These are phyloP conservation scores for Albula goreensis DNA, from an alignment of 2,113 vertebrate genomes.

Conservation along the genomic window DNA sequence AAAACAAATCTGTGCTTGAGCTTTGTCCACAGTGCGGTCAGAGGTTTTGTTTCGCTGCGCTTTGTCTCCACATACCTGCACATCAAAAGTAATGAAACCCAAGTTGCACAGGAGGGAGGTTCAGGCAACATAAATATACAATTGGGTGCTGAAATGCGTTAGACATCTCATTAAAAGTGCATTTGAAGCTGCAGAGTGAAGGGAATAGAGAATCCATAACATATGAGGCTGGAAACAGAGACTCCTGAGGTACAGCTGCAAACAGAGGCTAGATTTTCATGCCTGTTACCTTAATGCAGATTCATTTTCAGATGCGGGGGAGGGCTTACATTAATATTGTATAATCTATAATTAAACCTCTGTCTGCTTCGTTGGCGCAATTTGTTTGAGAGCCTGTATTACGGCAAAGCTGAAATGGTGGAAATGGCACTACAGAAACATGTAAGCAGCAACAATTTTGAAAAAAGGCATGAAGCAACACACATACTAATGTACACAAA, in stretches of 20 bases:
- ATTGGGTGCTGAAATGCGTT: slow-evolving; percentile 18
- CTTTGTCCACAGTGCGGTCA: neutral
- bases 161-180: slow-evolving; percentile 22
- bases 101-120: neutral
- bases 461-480: neutral
- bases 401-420: neutral
- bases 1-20: neutral
- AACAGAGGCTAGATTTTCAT: slow-evolving; percentile 19
- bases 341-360: slow-evolving; percentile 21
- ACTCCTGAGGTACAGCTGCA: neutral
- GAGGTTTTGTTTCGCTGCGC: neutral
- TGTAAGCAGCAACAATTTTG: neutral
- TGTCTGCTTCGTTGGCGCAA: neutral
- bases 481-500: neutral
- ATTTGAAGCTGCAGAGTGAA: slow-evolving; percentile 6
- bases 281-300: slow-evolving; percentile 31
- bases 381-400: neutral
- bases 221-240: slow-evolving; percentile 8
- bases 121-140: neutral
- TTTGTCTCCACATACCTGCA: neutral
- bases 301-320: slow-evolving; percentile 12
- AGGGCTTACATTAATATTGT: slow-evolving; percentile 29
- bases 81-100: neutral
- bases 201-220: slow-evolving; percentile 18
- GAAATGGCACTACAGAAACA: neutral